Percentiles rank a stretch among this genome's conserved stretches.
These are phyloP conservation scores for Oxyteleia sp. DNA, from an alignment of 2,888 invertebrate genomes.

Conservation along the genomic window DNA sequence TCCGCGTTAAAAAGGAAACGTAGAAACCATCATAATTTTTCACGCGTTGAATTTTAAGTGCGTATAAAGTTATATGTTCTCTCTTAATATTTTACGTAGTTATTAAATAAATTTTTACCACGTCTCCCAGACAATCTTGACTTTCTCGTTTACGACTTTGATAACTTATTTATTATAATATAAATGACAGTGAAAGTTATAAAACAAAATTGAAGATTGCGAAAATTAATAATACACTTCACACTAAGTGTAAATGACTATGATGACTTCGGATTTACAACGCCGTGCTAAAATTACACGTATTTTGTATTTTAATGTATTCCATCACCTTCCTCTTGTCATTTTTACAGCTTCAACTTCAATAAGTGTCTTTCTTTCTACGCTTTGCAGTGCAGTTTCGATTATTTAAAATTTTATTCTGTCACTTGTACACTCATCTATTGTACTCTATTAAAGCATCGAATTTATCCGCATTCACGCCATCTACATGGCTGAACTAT, in stretches of 20 bases:
- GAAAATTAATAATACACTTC: conserved; percentile 40
- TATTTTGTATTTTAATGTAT: conserved; percentile 15
- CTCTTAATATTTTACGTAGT: conserved; percentile 14
- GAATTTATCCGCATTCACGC: no score
- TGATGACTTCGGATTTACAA: conserved; percentile 25
- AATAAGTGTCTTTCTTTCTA: no score
- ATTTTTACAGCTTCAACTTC: background rate
- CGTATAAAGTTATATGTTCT: conserved; percentile 28
- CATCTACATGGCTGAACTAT: no score
- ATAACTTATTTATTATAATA: conserved; percentile 55
- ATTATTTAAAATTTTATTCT: no score
- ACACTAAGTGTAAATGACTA: conserved; percentile 14
- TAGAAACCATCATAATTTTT: background rate
- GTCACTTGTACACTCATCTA: no score
- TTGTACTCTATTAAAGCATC: no score
- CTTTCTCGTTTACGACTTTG: conserved; percentile 53
- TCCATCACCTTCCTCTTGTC: background rate
- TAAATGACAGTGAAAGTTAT: conserved; percentile 60
- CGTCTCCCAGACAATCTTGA: conserved; percentile 10
- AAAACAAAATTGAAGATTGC: conserved; percentile 34
- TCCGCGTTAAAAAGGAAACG: background rate
- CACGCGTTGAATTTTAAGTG: background rate
- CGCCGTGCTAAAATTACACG: conserved; percentile 12
- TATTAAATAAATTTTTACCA: conserved; percentile 28
- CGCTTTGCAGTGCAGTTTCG: background rate